Conservation (phyloP, 2,797 vertebrate species). For the Hydrophis major region DNA sequence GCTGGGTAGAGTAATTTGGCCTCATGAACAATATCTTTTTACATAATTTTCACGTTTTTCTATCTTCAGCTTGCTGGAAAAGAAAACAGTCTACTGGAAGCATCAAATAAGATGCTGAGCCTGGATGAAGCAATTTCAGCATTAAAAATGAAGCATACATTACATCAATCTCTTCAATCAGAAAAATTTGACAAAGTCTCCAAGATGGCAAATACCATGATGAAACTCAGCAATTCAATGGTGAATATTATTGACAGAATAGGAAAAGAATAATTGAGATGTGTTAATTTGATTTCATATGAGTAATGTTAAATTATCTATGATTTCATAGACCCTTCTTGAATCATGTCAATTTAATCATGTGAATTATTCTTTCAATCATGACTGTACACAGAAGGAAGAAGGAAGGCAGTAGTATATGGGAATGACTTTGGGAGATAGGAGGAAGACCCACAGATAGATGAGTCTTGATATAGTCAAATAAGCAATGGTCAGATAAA, state of each 20-base stretch:
- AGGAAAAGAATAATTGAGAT: constrained; percentile 6
- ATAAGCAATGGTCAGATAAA: not conserved
- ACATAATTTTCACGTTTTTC: constrained; percentile 13
- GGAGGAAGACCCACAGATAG: too few species aligned
- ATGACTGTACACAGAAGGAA: not conserved
- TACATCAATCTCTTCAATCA: constrained; percentile 37
- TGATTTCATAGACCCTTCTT: not conserved
- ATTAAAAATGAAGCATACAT: constrained; percentile 48
- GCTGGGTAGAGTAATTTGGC: not conserved
- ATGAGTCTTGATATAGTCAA: not conserved
- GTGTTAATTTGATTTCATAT: not conserved
- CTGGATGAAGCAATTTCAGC: constrained; percentile 47
- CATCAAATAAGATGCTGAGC: constrained; percentile 42
- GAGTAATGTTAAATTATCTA: not conserved
- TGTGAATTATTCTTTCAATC: not conserved
- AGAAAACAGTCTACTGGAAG: constrained; percentile 44
- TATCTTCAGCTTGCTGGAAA: constrained; percentile 42
- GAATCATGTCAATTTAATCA: not conserved
- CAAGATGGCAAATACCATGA: constrained; percentile 19
- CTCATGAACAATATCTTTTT: not conserved
- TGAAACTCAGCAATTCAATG: constrained; percentile 27
- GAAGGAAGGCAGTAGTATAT: not conserved
- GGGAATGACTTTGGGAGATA: not conserved
- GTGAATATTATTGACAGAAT: not conserved
- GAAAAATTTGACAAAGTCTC: constrained; percentile 48